Evolutionary conservation across 1,140 invertebrate genomes (phyloP).

Genomic region (Hyles vespertilio): DNA sequence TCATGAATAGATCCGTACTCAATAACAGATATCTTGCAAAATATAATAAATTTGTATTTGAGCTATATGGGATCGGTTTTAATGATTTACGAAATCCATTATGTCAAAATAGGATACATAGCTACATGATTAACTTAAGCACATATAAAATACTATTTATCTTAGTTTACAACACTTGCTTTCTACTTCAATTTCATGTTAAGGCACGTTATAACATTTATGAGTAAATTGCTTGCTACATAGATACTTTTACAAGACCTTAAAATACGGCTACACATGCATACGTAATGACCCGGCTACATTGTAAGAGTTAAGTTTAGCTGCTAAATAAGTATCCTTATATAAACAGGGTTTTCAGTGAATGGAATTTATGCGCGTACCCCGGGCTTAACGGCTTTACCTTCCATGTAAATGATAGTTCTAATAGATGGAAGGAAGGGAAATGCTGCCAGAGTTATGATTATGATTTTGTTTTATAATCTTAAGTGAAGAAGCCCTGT

Average conservation of each 20-base stretch:
- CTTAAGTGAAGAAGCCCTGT: conserved; percentile 1
- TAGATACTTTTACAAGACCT: conserved; percentile 8
- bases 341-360: conserved; percentile 20
- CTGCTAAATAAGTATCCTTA: conserved; percentile 8
- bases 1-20: no score
- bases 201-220: no score
- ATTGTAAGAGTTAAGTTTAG: conserved; percentile 11
- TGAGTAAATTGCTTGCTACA: conserved; percentile 3
- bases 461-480: conserved; percentile 7
- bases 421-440: conserved; percentile 8
- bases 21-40: no score
- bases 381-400: conserved; percentile 10
- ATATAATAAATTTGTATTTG: no score
- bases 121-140: no score
- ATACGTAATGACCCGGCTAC: conserved; percentile 22
- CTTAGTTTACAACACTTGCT: no score
- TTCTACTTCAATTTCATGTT: no score
- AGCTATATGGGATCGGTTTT: not conserved
- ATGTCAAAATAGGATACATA: not conserved
- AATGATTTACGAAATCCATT: not conserved
- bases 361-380: conserved; percentile 26
- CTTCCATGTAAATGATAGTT: conserved; percentile 14
- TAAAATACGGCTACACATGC: conserved; percentile 20
- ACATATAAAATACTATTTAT: no score
- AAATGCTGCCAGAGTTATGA: conserved; percentile 7